Base-by-base conservation (phyloP, 1,140 invertebrate species). In the Marisa cornuarietis region DNA sequence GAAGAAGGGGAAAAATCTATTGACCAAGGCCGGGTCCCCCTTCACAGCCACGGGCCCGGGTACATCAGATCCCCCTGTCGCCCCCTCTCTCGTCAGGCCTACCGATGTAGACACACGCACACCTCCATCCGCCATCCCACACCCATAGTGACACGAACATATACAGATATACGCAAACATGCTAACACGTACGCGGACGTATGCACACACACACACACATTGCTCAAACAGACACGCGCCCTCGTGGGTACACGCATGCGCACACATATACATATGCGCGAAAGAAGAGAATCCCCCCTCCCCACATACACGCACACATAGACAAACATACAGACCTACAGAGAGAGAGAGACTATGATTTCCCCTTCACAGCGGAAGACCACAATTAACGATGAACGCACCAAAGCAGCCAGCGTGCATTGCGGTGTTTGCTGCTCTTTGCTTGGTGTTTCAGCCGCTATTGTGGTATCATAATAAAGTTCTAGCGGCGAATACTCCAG, bases 181-280 rank as follows among this genome's bases (percentile, higher is more conserved):
- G 51, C 71, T 0, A 31, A 72, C 75, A 63, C 75, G 31, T 9
- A 49, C 75, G 22, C 62, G 5, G 62, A 65, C 58, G 16, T 62
- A 42, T 61, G 62, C 16, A 24, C 31, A 52, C 62, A 51, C 26
- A 24, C 26, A 51, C 63, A 66, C 22, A 22, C 26, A 76, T 26
- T 24, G 42, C n/a, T 58, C 73, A 76, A 51, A 76, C 61, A 76
- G 58, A 62, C 61, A 42, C 61, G 62, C 61, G 63, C 61, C n/a
- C 58, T 63, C 75, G 51, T 24, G 62, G 58, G n/a, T 61, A 31
- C 49, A 76, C 62, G 49, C 62, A 49, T n/a, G 42, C 58, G 51
- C 58, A 65, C 18, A 65, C 26, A 65, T 22, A 51, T n/a, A 78
- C 24, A 52, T n/a, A 73, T 52, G 54, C 51, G 9, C 10, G 24